phyloP scores from a whole-genome alignment of 1,140 invertebrate species.

The Aphidius gifuensis region DNA sequence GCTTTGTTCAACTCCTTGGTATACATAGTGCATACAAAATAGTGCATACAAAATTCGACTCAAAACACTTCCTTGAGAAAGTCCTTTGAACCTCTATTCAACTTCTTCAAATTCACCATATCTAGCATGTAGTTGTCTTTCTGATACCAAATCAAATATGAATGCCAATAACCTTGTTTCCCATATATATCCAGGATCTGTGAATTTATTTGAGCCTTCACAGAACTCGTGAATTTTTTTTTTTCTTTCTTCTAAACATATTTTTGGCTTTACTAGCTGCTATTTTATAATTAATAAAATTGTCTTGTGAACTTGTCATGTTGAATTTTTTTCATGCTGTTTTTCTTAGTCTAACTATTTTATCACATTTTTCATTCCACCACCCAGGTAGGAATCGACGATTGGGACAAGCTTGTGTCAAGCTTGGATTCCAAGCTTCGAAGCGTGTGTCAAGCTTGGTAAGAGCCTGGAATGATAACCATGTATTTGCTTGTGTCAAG shows the following conservation, averaged over 20 bases:
- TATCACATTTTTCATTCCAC: too few species aligned
- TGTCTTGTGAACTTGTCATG: not conserved
- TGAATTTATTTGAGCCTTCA: not conserved
- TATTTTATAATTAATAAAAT: too few species aligned
- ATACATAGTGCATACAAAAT: constrained; percentile 20
- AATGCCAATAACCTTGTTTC: not conserved
- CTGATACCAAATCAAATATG: constrained; percentile 16
- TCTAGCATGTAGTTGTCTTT: constrained; percentile 5
- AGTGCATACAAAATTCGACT: constrained; percentile 22
- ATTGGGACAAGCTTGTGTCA: too few species aligned
- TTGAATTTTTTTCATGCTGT: not conserved
- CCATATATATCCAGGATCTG: not conserved
- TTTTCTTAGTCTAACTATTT: too few species aligned
- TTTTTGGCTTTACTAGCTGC: not conserved
- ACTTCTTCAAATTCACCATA: not conserved
- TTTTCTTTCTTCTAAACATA: not conserved
- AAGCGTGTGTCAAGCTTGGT: too few species aligned
- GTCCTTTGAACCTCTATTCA: constrained; percentile 7
- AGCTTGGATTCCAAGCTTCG: too few species aligned
- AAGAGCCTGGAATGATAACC: too few species aligned
- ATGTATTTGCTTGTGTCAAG: too few species aligned
- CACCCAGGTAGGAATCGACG: too few species aligned
- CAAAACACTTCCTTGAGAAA: constrained; percentile 24
- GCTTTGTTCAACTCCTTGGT: not conserved
- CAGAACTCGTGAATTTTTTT: constrained; percentile 17